Percentiles rank a stretch among this genome's conserved stretches.
These are phyloP conservation scores for Spinibarbus caldwelli DNA, from an alignment of 2,797 vertebrate genomes.

Conservation along the genomic window DNA sequence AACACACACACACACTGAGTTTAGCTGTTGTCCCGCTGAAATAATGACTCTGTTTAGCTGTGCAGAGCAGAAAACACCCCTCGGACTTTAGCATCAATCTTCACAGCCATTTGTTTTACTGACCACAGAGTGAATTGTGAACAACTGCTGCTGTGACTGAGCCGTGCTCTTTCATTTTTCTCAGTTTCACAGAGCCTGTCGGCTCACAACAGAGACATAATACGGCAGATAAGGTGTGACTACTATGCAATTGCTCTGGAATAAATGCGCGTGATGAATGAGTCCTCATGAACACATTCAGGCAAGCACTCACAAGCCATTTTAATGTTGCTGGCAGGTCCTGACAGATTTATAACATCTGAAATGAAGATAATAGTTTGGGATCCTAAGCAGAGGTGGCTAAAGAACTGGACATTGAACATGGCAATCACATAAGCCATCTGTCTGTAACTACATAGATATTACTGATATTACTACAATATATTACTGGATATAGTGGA, in stretches of 20 bases:
- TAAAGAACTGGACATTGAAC: not conserved
- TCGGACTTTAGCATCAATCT: slow-evolving; percentile 46
- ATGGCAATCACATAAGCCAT: not conserved
- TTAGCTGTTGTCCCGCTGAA: slow-evolving; percentile 34
- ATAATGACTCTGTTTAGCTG: slow-evolving; percentile 42
- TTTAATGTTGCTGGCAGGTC: slow-evolving; percentile 7
- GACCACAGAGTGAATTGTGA: slow-evolving; percentile 25
- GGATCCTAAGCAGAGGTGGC: slow-evolving; percentile 3
- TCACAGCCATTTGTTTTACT: slow-evolving; percentile 40
- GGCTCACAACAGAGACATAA: not conserved
- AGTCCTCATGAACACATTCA: not conserved
- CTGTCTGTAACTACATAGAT: not conserved
- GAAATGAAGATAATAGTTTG: slow-evolving; percentile 22
- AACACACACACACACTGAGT: slow-evolving; percentile 3
- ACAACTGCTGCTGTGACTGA: not conserved
- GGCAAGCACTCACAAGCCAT: not conserved
- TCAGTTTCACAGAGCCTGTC: slow-evolving; percentile 22
- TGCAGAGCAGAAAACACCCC: slow-evolving; percentile 38
- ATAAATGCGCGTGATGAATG: slow-evolving; percentile 4
- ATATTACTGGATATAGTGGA: too few species aligned
- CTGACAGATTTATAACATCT: slow-evolving; percentile 40
- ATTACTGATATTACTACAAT: too few species aligned
- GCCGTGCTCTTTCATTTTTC: not conserved
- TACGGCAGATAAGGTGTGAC: not conserved
- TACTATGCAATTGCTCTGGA: slow-evolving; percentile 6